Conservation (phyloP, 92 coral and sea anemone genomes). For the Palythoa grandiflora region DNA sequence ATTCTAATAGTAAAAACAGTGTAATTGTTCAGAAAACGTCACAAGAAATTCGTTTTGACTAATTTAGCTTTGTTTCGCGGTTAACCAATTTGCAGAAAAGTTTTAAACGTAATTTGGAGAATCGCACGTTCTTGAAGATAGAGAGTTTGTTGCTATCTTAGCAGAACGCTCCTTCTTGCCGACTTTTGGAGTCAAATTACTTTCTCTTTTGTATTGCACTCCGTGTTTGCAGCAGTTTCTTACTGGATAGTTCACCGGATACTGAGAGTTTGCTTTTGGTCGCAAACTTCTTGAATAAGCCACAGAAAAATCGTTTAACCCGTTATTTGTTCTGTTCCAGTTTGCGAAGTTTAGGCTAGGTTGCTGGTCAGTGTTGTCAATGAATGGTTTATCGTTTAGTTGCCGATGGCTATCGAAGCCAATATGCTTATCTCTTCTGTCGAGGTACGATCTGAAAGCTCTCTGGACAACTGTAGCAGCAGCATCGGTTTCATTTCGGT, state of each 20-base stretch:
- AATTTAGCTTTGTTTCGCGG: too few relatives aligned
- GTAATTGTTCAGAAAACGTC: too few relatives aligned
- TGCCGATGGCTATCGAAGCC: background rate
- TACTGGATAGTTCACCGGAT: background rate
- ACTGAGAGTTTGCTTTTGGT: background rate
- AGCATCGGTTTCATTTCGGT: background rate
- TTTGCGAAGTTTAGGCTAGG: conserved; percentile 17
- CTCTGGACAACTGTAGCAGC: conserved; percentile 44
- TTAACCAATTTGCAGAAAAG: background rate
- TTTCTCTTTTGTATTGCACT: background rate
- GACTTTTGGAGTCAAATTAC: background rate
- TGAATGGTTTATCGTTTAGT: background rate
- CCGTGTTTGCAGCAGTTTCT: conserved; percentile 23
- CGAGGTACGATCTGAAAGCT: conserved; percentile 42
- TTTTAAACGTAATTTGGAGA: conserved; percentile 38
- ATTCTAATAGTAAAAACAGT: too few relatives aligned
- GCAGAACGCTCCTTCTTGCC: background rate
- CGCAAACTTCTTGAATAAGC: conserved; percentile 38
- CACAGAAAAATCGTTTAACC: conserved; percentile 33
- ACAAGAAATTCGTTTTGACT: too few relatives aligned
- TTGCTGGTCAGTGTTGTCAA: background rate
- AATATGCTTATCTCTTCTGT: background rate
- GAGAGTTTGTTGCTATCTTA: background rate
- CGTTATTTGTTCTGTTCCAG: conserved; percentile 32
- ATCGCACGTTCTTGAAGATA: conserved; percentile 4